A percentile compares a stretch with the other conserved stretches of the same genome.
phyloP scores from a whole-genome alignment of 1,140 invertebrate species.

The Parasteatoda tepidariorum region DNA sequence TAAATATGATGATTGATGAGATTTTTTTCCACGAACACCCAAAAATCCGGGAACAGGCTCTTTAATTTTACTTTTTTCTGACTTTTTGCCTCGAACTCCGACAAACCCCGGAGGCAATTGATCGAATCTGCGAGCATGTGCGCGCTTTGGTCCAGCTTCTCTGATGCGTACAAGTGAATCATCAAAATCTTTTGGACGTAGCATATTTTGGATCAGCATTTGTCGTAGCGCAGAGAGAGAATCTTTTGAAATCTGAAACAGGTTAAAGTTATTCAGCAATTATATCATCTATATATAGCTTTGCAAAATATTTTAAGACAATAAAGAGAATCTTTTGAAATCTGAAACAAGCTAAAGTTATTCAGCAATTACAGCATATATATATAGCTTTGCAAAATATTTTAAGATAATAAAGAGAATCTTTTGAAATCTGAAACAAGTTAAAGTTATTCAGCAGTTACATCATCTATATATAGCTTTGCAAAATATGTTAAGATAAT shows the following conservation, averaged over 20 bases:
- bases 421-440: too few relatives aligned
- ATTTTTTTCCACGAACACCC: constrained; percentile 28
- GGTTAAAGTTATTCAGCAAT: too few relatives aligned
- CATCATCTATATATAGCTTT: too few relatives aligned
- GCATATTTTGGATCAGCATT: not conserved
- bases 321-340: too few relatives aligned
- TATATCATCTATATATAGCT: too few relatives aligned
- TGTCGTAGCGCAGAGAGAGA: not conserved
- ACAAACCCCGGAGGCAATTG: constrained; percentile 18
- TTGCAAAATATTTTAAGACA: too few relatives aligned
- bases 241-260: not conserved
- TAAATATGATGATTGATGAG: not conserved
- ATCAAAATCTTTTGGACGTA: not conserved
- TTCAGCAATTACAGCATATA: too few relatives aligned
- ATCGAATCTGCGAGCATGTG: constrained; percentile 1
- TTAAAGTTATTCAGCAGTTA: too few relatives aligned
- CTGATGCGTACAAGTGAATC: not conserved
- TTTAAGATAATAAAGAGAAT: too few relatives aligned
- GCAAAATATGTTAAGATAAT: too few relatives aligned
- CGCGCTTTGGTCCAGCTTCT: constrained; percentile 6
- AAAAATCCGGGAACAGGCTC: constrained; percentile 42
- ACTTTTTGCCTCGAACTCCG: constrained; percentile 22
- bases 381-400: too few relatives aligned
- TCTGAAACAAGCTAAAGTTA: too few relatives aligned
- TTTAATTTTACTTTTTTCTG: constrained; percentile 24